Base-by-base conservation (phyloP, 2,113 vertebrate genomes). In the Pleuronectes platessa region DNA sequence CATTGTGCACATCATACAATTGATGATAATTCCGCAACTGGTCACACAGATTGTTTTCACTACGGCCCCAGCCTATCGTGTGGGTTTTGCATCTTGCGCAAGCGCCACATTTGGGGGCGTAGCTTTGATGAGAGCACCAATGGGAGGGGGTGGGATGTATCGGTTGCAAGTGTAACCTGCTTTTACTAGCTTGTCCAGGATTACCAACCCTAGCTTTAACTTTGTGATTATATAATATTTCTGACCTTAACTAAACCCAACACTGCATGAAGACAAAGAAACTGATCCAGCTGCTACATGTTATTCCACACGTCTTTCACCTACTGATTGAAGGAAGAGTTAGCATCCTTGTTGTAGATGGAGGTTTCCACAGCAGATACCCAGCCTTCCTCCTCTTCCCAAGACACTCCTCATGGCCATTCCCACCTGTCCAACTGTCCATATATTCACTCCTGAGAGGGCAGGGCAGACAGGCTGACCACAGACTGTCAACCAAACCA, bases 401-500 rank as follows among this genome's bases (percentile, higher is more conserved):
- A 75, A 76, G 65, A 85, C 89, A 84, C 89, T 74, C 78, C 74
- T 82, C 90, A 91, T 92, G 86, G 60, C 74, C 90, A 92, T 90
- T 71, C 79, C 88, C 88, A 88, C 92, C 71, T 86, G 45, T 89
- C 86, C 86, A 91, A 81, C 85, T 81, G 82, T 93, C 83, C 91
- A 92, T 87, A 54, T 78, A 15, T 23, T 90, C 89, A 89, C 89
- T 88, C 90, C 89, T 78, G 82, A 88, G 79, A 90, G 88, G 85
- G 81, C 88, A 90, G 86, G 84, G 84, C 86, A 88, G 87, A 88
- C 85, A 85, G 88, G 84, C 88, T 86, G 88, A 89, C 85, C 47
- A 51, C 47, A 85, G 85, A 91, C 86, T 85, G 86, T 90, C 90
- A 74, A 91, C 89, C 86, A 89, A 92, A 93, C 87, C 87, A 89